Percentiles rank a stretch among this genome's conserved stretches.
Conservation (phyloP, 2,113 vertebrate genomes). For the Ondatra zibethicus region DNA sequence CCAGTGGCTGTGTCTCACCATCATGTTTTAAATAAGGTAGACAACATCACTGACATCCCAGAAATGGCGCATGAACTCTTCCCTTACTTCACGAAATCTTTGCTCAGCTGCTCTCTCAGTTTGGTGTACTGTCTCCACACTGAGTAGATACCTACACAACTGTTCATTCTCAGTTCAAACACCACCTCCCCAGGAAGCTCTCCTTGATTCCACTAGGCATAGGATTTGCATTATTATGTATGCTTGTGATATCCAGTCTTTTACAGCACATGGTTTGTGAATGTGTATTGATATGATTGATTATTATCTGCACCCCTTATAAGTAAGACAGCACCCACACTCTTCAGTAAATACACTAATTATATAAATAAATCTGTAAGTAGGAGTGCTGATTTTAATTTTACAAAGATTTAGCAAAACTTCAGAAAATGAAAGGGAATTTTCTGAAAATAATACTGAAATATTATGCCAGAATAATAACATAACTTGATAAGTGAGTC, state of each 20-base stretch:
- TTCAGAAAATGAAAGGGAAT: not conserved
- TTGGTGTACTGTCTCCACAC: not conserved
- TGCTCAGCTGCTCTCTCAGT: not conserved
- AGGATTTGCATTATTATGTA: not conserved
- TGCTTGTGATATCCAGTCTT: not conserved
- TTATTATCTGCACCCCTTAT: not conserved
- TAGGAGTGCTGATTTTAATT: slow-evolving; percentile 7
- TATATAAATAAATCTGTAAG: slow-evolving; percentile 20
- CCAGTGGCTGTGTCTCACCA: not conserved
- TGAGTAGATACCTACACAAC: not conserved
- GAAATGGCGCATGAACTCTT: not conserved
- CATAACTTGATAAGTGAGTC: not conserved
- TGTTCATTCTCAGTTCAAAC: slow-evolving; percentile 15
- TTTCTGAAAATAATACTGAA: slow-evolving; percentile 17
- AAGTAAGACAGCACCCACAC: not conserved
- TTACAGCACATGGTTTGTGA: not conserved
- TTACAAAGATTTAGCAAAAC: not conserved
- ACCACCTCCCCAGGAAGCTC: not conserved
- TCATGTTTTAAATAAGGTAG: not conserved
- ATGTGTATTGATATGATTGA: not conserved
- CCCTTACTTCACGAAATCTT: not conserved
- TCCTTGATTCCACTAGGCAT: not conserved
- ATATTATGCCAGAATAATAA: not conserved
- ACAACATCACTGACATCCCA: not conserved
- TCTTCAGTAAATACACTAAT: not conserved